Percentiles rank a stretch among this genome's conserved stretches.
Conservation (phyloP, 2,113 vertebrate genomes). For the Hucho hucho region DNA sequence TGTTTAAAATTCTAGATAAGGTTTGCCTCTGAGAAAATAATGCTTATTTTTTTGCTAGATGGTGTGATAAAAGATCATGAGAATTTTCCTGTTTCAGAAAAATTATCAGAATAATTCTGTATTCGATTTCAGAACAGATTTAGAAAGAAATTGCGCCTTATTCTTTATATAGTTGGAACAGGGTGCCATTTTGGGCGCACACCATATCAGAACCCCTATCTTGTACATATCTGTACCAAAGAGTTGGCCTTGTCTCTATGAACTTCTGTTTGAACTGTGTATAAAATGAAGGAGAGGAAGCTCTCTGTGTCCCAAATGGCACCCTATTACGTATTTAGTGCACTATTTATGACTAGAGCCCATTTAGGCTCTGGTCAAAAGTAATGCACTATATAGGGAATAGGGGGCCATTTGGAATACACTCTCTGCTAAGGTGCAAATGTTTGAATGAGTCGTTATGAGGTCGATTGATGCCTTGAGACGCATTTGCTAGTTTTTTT, state of each 20-base stretch:
- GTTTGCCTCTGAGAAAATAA: too few species aligned
- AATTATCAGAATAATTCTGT: too few species aligned
- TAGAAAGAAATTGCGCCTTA: too few species aligned
- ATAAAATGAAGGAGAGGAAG: conserved; percentile 10
- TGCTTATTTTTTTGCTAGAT: too few species aligned
- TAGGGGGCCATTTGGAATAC: neutral
- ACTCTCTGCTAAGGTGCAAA: neutral
- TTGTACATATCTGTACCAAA: conserved; percentile 59
- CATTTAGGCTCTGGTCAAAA: neutral
- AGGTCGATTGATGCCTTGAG: conserved; percentile 10
- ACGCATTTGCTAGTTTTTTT: conserved; percentile 5
- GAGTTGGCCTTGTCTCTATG: conserved; percentile 32
- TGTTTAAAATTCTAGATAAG: too few species aligned
- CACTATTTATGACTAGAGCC: neutral
- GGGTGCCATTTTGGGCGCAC: conserved; percentile 4
- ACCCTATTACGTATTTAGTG: too few species aligned
- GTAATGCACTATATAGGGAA: too few species aligned
- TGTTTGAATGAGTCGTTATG: conserved; percentile 2
- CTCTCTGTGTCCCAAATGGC: too few species aligned
- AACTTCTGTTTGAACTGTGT: conserved; percentile 4
- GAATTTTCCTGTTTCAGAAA: too few species aligned
- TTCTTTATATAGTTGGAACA: too few species aligned
- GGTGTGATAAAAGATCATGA: too few species aligned
- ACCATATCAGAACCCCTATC: neutral
- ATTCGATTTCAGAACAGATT: too few species aligned